These are phyloP conservation scores for Amblyopsis rosae DNA, from an alignment of 2,113 vertebrate species.

Conservation along the genomic window DNA sequence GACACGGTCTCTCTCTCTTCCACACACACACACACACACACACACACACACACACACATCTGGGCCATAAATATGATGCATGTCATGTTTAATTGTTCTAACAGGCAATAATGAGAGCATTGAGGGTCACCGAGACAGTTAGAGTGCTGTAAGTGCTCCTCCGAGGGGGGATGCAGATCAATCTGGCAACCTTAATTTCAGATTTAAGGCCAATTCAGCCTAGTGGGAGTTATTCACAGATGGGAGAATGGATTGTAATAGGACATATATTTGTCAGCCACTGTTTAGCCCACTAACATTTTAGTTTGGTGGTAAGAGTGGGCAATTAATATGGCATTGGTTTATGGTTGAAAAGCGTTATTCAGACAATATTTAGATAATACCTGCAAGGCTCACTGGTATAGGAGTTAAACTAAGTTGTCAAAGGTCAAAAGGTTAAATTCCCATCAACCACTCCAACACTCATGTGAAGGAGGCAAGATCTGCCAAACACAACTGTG, in stretches of 20 bases:
- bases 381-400: too few species aligned
- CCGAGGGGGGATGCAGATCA: constrained; percentile 49
- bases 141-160: constrained; percentile 62
- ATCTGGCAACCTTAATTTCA: constrained; percentile 59
- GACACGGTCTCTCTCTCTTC: not conserved
- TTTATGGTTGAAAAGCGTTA: too few species aligned
- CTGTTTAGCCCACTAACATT: constrained; percentile 25
- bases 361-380: too few species aligned
- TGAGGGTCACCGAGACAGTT: constrained; percentile 57
- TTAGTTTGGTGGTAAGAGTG: too few species aligned
- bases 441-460: not conserved
- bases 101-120: constrained; percentile 64
- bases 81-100: constrained; percentile 67
- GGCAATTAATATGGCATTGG: too few species aligned
- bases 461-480: too few species aligned
- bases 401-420: too few species aligned
- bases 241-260: constrained; percentile 37
- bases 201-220: constrained; percentile 53
- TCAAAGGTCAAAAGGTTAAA: not conserved
- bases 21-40: constrained; percentile 10
- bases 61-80: constrained; percentile 56
- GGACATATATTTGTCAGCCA: constrained; percentile 4
- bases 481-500: too few species aligned
- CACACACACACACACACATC: constrained; percentile 38
- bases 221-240: constrained; percentile 50